Conservation (phyloP, 2,888 invertebrate genomes). For the Zygothrica quintamaculata region DNA sequence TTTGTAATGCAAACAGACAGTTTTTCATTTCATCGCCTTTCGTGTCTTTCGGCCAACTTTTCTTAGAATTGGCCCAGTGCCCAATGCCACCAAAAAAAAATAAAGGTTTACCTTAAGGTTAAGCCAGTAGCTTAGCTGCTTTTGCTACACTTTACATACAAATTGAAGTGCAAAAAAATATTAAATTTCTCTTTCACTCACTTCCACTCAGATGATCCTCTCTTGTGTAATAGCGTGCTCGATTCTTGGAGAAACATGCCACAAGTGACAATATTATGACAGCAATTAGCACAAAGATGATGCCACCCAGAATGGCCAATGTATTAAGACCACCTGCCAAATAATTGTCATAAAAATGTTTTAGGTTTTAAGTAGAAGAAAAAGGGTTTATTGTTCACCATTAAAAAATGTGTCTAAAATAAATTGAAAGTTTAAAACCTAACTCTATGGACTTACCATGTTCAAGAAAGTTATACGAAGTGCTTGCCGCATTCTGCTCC, state of each 20-base stretch:
- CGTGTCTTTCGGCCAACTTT: constrained; percentile 20
- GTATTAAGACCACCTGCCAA: constrained; percentile 86
- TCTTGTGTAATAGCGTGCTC: constrained; percentile 91
- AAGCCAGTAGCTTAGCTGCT: constrained; percentile 5
- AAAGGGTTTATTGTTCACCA: no score
- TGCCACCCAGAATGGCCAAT: constrained; percentile 84
- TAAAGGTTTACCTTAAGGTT: constrained; percentile 26
- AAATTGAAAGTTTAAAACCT: no score
- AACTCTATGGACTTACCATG: constrained; percentile 83
- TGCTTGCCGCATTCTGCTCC: constrained; percentile 85
- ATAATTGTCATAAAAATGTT: neutral
- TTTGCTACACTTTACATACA: neutral
- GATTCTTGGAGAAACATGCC: constrained; percentile 88
- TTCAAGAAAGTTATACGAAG: constrained; percentile 85
- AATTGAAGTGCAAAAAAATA: neutral
- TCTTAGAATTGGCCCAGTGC: constrained; percentile 51
- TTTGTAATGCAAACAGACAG: constrained; percentile 33
- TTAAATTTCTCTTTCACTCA: constrained; percentile 63
- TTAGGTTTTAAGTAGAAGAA: no score
- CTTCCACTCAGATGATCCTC: constrained; percentile 87
- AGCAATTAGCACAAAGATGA: constrained; percentile 83
- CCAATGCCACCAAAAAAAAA: no score
- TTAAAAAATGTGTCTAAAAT: no score
- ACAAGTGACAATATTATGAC: constrained; percentile 83
- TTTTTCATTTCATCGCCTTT: constrained; percentile 59